Evolutionary conservation across 2,888 invertebrate genomes (phyloP).

Genomic region (Ferdinandea cuprea): DNA sequence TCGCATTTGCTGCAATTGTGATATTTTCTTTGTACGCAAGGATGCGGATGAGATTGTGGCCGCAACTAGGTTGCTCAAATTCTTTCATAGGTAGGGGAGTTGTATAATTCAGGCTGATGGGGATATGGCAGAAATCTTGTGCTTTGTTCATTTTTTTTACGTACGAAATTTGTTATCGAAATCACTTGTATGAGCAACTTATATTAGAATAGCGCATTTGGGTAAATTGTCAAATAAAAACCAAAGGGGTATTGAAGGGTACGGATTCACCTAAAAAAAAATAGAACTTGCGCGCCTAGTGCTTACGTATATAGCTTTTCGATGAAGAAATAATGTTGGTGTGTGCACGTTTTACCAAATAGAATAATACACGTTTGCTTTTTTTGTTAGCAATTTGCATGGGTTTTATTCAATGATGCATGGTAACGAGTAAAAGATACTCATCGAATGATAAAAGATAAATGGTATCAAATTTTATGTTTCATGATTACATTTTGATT

Average conservation of each 20-base stretch:
- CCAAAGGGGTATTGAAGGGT: slow-evolving; percentile 49
- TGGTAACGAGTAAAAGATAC: slow-evolving; percentile 26
- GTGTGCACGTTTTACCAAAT: slow-evolving; percentile 48
- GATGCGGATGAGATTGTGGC: slow-evolving; percentile 67
- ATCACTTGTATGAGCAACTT: slow-evolving; percentile 65
- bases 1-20: slow-evolving; percentile 74
- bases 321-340: slow-evolving; percentile 55
- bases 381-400: slow-evolving; percentile 46
- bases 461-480: slow-evolving; percentile 19
- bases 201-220: slow-evolving; percentile 58
- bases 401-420: slow-evolving; percentile 45
- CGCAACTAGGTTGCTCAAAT: slow-evolving; percentile 37
- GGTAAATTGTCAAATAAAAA: slow-evolving; percentile 68
- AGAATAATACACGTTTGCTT: slow-evolving; percentile 35
- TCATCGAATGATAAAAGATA: slow-evolving; percentile 13
- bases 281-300: slow-evolving; percentile 12
- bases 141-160: slow-evolving; percentile 54
- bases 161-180: slow-evolving; percentile 53
- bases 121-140: too few species aligned
- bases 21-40: slow-evolving; percentile 67
- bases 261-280: slow-evolving; percentile 37
- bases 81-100: slow-evolving; percentile 5
- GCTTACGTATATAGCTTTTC: neutral
- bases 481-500: neutral
- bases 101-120: too few species aligned